Evolutionary conservation across 2,797 vertebrate genomes (phyloP).

Genomic region (Gorsachius magnificus): DNA sequence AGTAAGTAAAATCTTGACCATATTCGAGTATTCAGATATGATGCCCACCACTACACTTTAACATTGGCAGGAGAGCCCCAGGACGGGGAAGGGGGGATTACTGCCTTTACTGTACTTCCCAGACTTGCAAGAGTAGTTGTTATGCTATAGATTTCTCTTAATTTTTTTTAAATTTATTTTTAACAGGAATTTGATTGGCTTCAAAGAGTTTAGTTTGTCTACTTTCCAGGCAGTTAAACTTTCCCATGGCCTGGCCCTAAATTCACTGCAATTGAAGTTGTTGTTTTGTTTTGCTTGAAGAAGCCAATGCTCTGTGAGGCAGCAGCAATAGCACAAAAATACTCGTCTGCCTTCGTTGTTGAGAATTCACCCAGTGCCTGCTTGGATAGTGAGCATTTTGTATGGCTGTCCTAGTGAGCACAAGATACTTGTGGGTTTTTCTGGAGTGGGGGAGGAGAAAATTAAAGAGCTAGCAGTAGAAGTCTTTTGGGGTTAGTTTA

Average conservation of each 20-base stretch:
- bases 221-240: neutral
- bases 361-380: neutral
- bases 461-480: neutral
- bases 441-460: neutral
- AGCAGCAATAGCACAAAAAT: neutral
- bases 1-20: neutral
- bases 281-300: neutral
- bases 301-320: neutral
- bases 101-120: neutral
- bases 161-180: neutral
- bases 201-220: neutral
- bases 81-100: neutral
- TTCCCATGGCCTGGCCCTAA: neutral
- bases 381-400: neutral
- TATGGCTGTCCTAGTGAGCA: neutral
- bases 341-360: neutral
- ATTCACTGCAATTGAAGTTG: neutral
- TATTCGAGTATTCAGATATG: neutral
- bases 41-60: neutral
- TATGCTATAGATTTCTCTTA: neutral
- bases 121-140: neutral
- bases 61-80: neutral
- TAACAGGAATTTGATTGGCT: neutral
- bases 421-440: neutral
- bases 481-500: neutral